Evolutionary conservation across 2,113 vertebrate genomes (phyloP).

Genomic region (Rafetus swinhoei): DNA sequence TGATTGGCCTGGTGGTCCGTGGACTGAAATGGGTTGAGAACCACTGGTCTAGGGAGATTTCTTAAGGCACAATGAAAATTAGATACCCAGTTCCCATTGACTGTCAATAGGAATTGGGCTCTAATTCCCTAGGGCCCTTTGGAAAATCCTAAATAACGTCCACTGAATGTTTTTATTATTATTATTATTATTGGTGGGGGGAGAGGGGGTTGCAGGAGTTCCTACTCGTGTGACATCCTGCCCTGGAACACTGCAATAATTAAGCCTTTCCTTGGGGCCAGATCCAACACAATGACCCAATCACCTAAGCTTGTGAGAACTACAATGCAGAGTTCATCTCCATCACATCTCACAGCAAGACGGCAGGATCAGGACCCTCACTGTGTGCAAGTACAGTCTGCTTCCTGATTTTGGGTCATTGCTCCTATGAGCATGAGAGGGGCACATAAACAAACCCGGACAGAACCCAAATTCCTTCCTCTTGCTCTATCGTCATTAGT

Average conservation of each 20-base stretch:
- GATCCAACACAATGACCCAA: background rate
- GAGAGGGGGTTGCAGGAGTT: background rate
- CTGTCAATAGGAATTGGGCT: background rate
- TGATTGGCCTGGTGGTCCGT: no score
- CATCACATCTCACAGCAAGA: background rate
- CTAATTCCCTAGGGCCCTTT: background rate
- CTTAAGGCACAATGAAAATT: background rate
- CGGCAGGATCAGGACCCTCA: background rate
- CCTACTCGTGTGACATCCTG: background rate
- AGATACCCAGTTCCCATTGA: background rate
- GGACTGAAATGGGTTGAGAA: no score
- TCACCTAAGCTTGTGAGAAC: background rate
- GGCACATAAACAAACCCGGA: background rate
- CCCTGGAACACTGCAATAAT: background rate
- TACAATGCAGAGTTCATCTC: background rate
- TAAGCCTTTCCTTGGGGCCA: slow-evolving; percentile 1
- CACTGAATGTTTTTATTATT: background rate
- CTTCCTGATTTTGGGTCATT: background rate
- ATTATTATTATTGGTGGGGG: background rate
- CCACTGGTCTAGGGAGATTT: background rate
- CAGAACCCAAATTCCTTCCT: background rate
- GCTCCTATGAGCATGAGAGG: background rate
- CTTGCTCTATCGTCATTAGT: fast-evolving
- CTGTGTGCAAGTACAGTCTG: background rate
- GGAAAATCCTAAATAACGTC: background rate